Evolutionary conservation across 1,140 invertebrate species (phyloP), one percentile per base, ranked within the genome.

Genomic region (Pachyrhynchus sulphureomaculatus): DNA sequence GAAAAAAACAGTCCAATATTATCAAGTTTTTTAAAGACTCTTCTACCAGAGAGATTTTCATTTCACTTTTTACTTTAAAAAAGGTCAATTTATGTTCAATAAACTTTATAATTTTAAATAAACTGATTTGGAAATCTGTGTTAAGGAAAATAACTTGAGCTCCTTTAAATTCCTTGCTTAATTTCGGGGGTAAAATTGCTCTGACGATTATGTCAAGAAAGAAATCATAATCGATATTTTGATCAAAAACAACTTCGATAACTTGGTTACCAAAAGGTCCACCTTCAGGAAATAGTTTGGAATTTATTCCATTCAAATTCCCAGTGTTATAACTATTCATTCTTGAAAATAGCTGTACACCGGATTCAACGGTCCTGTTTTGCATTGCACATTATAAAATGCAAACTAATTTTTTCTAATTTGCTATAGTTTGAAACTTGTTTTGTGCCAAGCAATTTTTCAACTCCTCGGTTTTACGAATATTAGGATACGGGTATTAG

Each of bases 81-180:
- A 44, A 9, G 23, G 37, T n/a, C n/a, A 64, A 17, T 17, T 62
- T 54, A 29, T 44, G 23, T 55, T 68, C 66, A n/a, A 68, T 57
- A 18, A 60, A 37, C 45, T 65, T 68, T n/a, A 68, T 68, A 10
- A 68, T 47, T 37, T 62, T 64, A 21, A 64, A 68, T 3, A 65
- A 10, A 39, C 45, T 64, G 23, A 68, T 62, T 54, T 68, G 66
- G 15, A 58, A 57, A n/a, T 65, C 59, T 9, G 62, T 64, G 23
- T 62, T 47, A 9, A 68, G 34, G 1, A 68, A 34, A 26, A 68
- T 48, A 21, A 64, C 52, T 4, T 59, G 44, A 6, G 54, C 54
- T 20, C 45, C 53, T 45, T 65, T 68, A 39, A 59, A 68, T 26
- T 58, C 52, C 9, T 32, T 29, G 23, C 41, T 44, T 8, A 61